phyloP scores from a whole-genome alignment of 2,797 vertebrate species.

The Notoglanidium macrostoma region DNA sequence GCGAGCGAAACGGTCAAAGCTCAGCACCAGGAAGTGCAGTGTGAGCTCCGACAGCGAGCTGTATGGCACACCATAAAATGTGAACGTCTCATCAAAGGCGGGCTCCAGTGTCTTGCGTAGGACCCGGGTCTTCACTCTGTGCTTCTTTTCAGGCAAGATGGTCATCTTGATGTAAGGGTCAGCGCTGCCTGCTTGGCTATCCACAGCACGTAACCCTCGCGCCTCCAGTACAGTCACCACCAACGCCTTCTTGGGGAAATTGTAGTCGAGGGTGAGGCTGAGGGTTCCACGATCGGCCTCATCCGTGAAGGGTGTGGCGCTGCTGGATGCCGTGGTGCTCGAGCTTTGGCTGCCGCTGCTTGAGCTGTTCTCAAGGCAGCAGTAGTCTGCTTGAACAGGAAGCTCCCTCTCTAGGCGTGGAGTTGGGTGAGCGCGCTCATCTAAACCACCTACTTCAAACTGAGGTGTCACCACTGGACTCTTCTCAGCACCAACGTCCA shows the following conservation, averaged over 20 bases:
- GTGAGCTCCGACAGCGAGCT: constrained; percentile 91
- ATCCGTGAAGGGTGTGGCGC: constrained; percentile 82
- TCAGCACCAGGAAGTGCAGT: constrained; percentile 93
- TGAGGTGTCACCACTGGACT: constrained; percentile 68
- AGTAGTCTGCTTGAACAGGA: constrained; percentile 82
- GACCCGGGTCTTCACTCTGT: constrained; percentile 94
- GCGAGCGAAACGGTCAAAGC: constrained; percentile 93
- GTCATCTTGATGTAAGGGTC: constrained; percentile 99
- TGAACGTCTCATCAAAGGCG: constrained; percentile 95
- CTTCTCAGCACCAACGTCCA: constrained; percentile 75
- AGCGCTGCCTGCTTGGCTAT: constrained; percentile 85
- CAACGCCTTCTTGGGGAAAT: constrained; percentile 95
- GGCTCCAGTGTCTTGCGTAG: constrained; percentile 93
- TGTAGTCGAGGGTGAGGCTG: constrained; percentile 93
- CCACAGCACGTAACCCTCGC: constrained; percentile 86
- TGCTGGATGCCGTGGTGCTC: constrained; percentile 74
- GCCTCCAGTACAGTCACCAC: constrained; percentile 94
- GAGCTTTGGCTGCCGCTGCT: constrained; percentile 79
- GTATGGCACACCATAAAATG: constrained; percentile 94
- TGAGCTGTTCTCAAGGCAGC: constrained; percentile 83
- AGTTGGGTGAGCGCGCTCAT: constrained; percentile 54
- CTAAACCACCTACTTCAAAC: constrained; percentile 72
- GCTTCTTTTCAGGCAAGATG: constrained; percentile 93
- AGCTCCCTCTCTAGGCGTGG: constrained; percentile 74
- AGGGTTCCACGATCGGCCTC: constrained; percentile 81